These are phyloP conservation scores for Silvanus unidentatus DNA, from an alignment of 2,888 invertebrate species.

Conservation along the genomic window DNA sequence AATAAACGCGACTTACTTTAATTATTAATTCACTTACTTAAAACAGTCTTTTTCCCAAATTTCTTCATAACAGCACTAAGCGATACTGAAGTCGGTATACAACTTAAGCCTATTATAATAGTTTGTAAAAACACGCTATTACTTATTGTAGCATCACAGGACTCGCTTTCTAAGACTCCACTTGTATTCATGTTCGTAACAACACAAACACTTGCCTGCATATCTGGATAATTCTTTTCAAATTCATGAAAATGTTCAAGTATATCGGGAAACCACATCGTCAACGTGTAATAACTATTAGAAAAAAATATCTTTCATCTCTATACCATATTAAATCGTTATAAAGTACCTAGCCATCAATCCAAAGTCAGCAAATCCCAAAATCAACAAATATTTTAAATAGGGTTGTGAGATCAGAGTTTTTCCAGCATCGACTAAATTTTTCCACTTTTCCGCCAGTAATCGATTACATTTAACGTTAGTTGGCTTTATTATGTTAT, in stretches of 20 bases:
- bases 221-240: slow-evolving; percentile 43
- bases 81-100: slow-evolving; percentile 52
- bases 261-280: slow-evolving; percentile 68
- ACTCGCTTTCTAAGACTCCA: slow-evolving; percentile 2
- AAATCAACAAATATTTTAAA: slow-evolving; percentile 50
- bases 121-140: slow-evolving; percentile 53
- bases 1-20: neutral
- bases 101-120: slow-evolving; percentile 53
- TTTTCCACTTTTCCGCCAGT: slow-evolving; percentile 9
- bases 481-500: slow-evolving; percentile 14
- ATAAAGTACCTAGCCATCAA: slow-evolving; percentile 54
- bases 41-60: slow-evolving; percentile 53
- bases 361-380: slow-evolving; percentile 57
- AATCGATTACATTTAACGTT: slow-evolving; percentile 3
- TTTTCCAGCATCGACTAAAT: slow-evolving; percentile 21
- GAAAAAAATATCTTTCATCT: too few species aligned
- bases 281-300: slow-evolving; percentile 55
- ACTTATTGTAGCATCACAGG: slow-evolving; percentile 44
- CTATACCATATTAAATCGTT: slow-evolving; percentile 3
- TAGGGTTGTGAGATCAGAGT: slow-evolving; percentile 52
- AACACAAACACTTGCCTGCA: slow-evolving; percentile 52
- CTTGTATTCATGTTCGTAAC: slow-evolving; percentile 39
- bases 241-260: slow-evolving; percentile 58
- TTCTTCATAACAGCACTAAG: slow-evolving; percentile 55
- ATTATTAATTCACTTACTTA: slow-evolving; percentile 45